Evolutionary conservation across 2,113 vertebrate species (phyloP).

Genomic region (Gymnorhina tibicen): DNA sequence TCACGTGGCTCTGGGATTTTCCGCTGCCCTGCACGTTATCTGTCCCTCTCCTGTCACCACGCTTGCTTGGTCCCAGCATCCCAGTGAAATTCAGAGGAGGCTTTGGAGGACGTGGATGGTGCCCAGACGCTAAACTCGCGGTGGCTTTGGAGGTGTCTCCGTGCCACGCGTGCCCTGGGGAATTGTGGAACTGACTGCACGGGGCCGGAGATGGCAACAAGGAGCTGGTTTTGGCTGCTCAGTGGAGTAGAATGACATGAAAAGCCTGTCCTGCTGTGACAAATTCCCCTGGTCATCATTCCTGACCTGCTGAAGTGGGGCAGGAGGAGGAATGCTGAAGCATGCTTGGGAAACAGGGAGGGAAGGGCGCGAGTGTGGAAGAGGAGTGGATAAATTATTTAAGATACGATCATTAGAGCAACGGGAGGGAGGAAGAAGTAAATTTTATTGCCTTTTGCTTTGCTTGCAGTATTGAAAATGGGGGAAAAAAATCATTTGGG

Average conservation of each 20-base stretch:
- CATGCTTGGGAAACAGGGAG: background rate
- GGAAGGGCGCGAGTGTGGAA: background rate
- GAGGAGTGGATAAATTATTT: constrained; percentile 34
- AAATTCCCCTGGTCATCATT: background rate
- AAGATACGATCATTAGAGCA: constrained; percentile 19
- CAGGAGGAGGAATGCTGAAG: constrained; percentile 20
- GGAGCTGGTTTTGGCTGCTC: background rate
- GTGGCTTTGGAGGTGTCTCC: background rate
- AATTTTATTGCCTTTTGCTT: constrained; percentile 34
- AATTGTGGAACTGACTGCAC: background rate
- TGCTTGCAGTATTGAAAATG: constrained; percentile 17
- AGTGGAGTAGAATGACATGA: background rate
- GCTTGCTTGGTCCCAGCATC: background rate
- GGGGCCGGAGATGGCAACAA: accelerated
- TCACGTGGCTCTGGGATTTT: background rate
- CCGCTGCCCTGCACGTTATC: background rate
- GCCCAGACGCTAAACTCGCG: accelerated
- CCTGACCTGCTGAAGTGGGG: background rate
- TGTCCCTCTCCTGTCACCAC: background rate
- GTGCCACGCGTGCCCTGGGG: background rate
- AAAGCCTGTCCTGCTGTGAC: background rate
- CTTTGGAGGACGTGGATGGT: background rate
- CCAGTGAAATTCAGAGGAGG: background rate
- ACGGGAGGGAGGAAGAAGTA: accelerated
- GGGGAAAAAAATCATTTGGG: background rate